These are phyloP conservation scores for Calosoma granatense DNA, from an alignment of 1,140 invertebrate species.

Conservation along the genomic window DNA sequence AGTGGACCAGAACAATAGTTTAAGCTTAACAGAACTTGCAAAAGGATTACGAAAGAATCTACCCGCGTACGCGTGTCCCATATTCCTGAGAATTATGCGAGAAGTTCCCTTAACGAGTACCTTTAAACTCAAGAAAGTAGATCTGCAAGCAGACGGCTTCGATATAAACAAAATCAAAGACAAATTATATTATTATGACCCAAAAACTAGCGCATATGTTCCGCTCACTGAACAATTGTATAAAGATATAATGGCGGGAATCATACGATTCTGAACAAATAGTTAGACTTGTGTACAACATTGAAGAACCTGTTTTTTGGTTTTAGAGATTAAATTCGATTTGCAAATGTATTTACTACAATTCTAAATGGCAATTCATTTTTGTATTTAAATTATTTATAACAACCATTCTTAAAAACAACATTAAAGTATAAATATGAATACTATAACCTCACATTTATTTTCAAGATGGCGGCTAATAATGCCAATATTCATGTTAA, in stretches of 20 bases:
- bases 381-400: too few relatives aligned
- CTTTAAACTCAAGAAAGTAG: constrained; percentile 82
- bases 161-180: constrained; percentile 53
- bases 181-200: constrained; percentile 67
- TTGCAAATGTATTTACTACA: too few relatives aligned
- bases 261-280: constrained; percentile 45
- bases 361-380: too few relatives aligned
- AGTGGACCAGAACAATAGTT: constrained; percentile 55
- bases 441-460: too few relatives aligned
- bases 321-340: too few relatives aligned
- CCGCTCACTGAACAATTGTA: constrained; percentile 56
- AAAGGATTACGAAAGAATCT: constrained; percentile 55
- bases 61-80: constrained; percentile 74
- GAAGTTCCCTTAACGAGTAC: constrained; percentile 79
- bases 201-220: constrained; percentile 50
- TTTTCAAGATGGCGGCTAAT: too few relatives aligned
- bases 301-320: too few relatives aligned
- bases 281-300: too few relatives aligned
- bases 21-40: constrained; percentile 56
- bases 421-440: too few relatives aligned
- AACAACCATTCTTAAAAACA: too few relatives aligned
- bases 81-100: constrained; percentile 77
- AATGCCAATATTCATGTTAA: too few relatives aligned
- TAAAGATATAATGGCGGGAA: constrained; percentile 49
- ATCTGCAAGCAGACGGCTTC: constrained; percentile 71